Conservation (phyloP, 2,797 vertebrate genomes). For the Thalassophryne amazonica region DNA sequence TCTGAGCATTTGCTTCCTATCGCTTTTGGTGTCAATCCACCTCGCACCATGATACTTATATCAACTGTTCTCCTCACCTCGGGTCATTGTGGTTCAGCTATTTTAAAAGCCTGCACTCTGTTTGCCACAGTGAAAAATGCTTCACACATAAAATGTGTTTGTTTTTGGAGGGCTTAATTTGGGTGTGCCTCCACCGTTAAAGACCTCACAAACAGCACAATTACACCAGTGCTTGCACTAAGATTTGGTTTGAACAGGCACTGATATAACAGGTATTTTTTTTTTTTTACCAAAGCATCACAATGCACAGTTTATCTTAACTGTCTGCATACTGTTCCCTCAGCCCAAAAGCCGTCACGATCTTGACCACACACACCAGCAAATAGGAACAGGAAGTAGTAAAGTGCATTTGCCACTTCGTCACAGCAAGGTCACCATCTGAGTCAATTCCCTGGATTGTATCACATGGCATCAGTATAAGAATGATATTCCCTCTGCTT, state of each 20-base stretch:
- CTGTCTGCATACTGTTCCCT: neutral
- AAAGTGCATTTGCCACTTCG: neutral
- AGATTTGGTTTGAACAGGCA: constrained; percentile 26
- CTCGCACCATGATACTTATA: no score
- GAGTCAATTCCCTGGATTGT: neutral
- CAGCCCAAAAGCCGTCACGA: neutral
- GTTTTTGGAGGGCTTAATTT: constrained; percentile 11
- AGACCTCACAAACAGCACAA: constrained; percentile 25
- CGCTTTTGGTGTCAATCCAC: no score
- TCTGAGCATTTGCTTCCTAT: no score
- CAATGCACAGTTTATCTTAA: neutral
- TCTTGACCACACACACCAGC: neutral
- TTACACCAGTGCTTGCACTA: neutral
- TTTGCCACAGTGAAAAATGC: neutral
- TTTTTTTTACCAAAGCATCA: constrained; percentile 4
- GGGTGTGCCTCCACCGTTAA: constrained; percentile 2
- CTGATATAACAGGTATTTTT: constrained; percentile 2
- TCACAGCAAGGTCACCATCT: neutral
- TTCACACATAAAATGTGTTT: constrained; percentile 21
- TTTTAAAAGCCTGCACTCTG: neutral
- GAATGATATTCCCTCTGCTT: constrained; percentile 1
- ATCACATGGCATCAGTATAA: constrained; percentile 4
- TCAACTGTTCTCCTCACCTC: neutral
- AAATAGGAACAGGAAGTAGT: neutral
- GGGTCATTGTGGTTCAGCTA: neutral